Evolutionary conservation across 1,140 invertebrate genomes (phyloP), one percentile per base, ranked within the genome.

Genomic region (Drosophila parvula): DNA sequence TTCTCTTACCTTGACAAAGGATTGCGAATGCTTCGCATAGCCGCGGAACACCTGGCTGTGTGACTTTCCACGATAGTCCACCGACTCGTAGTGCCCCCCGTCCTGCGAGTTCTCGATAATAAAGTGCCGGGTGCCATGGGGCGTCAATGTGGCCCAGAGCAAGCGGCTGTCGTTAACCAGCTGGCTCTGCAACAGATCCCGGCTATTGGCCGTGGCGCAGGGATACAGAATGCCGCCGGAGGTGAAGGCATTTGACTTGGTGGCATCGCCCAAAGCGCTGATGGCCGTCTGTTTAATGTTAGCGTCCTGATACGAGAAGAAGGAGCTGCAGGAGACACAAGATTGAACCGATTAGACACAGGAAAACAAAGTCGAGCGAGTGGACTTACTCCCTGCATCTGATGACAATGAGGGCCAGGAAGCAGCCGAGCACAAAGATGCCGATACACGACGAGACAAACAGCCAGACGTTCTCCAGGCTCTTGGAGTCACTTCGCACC

Each of bases 61-160:
- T 5, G 83, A 79, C 78, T 91, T 92, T 51, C 83, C 53, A 34
- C 86, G 81, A 64, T 92, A 91, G 18, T 95, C 95, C 8, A 96
- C 95, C 27, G 95, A 95, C 86, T 96, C 96, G 84, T 96, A 96
- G 78, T 96, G 95, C 74, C 96, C 95, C 74, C 96, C 95, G 57
- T 95, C 94, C 63, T 81, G 79, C 0, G 81, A 78, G 60, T 90
- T 91, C 51, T 95, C 94, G 4, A 94, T 94, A 38, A 95, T 94
- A 77, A 95, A 95, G 81, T 95, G 94, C 56, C 93, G 92, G 0
- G 96, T 96, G 18, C 96, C 96, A 16, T 96, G 93, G 0, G 96
- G 96, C 5, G 96, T 97, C 8, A 97, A 92, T 0, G 96, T 96
- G 1, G 96, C 96, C 96, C 96, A 97, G 28, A 97, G 94, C 16